phyloP scores from a whole-genome alignment of 2,888 invertebrate species.

The Apotomis betuletana region DNA sequence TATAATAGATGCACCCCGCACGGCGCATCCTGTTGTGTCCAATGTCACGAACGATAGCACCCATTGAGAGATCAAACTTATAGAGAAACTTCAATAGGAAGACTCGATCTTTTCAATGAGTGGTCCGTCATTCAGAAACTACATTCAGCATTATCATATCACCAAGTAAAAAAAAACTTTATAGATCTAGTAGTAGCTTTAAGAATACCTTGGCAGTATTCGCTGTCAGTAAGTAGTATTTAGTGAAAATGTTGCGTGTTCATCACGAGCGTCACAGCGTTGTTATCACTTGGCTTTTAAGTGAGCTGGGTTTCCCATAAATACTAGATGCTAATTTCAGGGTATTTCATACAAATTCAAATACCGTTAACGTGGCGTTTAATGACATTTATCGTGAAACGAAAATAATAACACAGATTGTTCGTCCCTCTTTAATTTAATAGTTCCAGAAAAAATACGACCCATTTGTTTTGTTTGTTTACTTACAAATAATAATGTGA shows the following conservation, averaged over 20 bases:
- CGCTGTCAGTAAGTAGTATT: not conserved
- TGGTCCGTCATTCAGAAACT: too few relatives aligned
- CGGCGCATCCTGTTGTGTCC: slow-evolving; percentile 27
- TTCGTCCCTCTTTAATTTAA: too few relatives aligned
- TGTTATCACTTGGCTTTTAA: not conserved
- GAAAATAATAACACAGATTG: too few relatives aligned
- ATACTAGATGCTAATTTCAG: not conserved
- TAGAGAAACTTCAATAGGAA: not conserved
- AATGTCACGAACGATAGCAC: not conserved
- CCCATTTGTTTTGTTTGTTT: too few relatives aligned
- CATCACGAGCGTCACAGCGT: not conserved
- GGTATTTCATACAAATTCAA: not conserved
- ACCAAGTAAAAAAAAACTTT: too few relatives aligned
- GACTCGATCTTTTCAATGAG: too few relatives aligned
- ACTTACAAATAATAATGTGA: too few relatives aligned
- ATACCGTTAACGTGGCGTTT: too few relatives aligned
- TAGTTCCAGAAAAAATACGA: too few relatives aligned
- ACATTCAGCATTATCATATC: too few relatives aligned
- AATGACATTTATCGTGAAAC: too few relatives aligned
- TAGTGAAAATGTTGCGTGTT: not conserved
- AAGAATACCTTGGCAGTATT: not conserved
- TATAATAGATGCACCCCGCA: slow-evolving; percentile 36
- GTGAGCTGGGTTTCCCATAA: not conserved
- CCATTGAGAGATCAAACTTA: not conserved
- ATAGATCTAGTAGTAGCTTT: too few relatives aligned